Base-by-base conservation (phyloP, 2,888 invertebrate species). In the Chrysolina haemoptera region DNA sequence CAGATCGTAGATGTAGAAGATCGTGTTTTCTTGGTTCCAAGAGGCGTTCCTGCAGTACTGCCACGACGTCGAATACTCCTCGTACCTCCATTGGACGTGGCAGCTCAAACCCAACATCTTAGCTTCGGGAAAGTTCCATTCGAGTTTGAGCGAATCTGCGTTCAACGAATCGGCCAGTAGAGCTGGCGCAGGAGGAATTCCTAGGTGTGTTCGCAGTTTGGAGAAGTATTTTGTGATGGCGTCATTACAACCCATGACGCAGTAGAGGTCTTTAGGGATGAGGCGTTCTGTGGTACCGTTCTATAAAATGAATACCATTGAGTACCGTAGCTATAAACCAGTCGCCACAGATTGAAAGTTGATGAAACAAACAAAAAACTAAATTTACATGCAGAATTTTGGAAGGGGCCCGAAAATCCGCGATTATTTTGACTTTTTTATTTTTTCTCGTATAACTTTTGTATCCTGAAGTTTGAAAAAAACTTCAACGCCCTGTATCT, bases 211-310 rank as follows among this genome's bases (percentile, higher is more conserved):
- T 91, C 86, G 79, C 74, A 95, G 88, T 84, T 91, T 91, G 83
- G 93, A 92, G 81, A 93, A 93, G 86, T 95, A 95, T 72, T 92
- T 90, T 82, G 93, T 93, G 67, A 95, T 89, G 66, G 95, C 96
- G 84, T 93, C 93, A 85, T 94, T 94, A 87, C 96, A 96, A 70
- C 96, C 95, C 89, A 94, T 92, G 41, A 94, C 93, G 85, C 95
- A 95, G 85, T 94, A 94, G 18, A 94, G 88, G 85, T 93, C 93
- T 83, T 93, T 91, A 1, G 93, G 91, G 75, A 93, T 91, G 59
- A 93, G 89, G 22, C 92, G 89, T 81, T 93, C 92, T 73, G 92
- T 90, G 16, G 93, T 93, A 78, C 92, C 93, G 87, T 94, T 94
- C 94, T 94, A 89, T 41, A 89, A 90, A 78, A 53, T 22, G 35